phyloP scores from a whole-genome alignment of 2,888 invertebrate genomes.

The Gnatocerus cornutus region DNA sequence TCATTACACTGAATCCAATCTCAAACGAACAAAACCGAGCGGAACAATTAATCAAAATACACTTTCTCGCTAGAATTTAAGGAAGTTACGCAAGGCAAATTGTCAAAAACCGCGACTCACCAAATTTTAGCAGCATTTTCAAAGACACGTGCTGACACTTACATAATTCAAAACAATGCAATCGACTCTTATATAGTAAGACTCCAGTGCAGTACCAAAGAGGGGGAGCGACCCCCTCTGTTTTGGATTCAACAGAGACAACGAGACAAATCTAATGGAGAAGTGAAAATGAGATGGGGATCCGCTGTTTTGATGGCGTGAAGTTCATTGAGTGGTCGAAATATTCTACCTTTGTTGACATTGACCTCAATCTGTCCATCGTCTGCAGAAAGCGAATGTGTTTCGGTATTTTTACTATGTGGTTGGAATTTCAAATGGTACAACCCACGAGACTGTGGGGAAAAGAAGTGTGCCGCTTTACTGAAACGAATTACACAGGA shows the following conservation, averaged over 20 bases:
- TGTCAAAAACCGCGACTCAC: conserved; percentile 23
- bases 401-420: conserved; percentile 5
- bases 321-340: conserved; percentile 3
- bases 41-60: conserved; percentile 10
- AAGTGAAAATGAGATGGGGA: conserved; percentile 19
- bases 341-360: conserved; percentile 35
- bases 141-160: conserved; percentile 25
- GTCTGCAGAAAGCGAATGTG: conserved; percentile 29
- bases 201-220: background rate
- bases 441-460: background rate
- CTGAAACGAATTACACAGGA: conserved; percentile 14
- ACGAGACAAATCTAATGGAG: conserved; percentile 11
- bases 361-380: conserved; percentile 48
- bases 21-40: background rate
- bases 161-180: conserved; percentile 40
- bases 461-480: conserved; percentile 28
- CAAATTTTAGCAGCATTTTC: conserved; percentile 29
- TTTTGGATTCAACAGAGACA: conserved; percentile 10
- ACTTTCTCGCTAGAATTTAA: conserved; percentile 13
- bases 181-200: conserved; percentile 30
- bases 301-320: background rate
- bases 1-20: background rate
- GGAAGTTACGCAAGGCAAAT: conserved; percentile 7
- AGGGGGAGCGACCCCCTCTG: conserved; percentile 9
- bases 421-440: background rate